These are phyloP conservation scores for Scyliorhinus canicula DNA, from an alignment of 2,797 vertebrate species.

Conservation along the genomic window DNA sequence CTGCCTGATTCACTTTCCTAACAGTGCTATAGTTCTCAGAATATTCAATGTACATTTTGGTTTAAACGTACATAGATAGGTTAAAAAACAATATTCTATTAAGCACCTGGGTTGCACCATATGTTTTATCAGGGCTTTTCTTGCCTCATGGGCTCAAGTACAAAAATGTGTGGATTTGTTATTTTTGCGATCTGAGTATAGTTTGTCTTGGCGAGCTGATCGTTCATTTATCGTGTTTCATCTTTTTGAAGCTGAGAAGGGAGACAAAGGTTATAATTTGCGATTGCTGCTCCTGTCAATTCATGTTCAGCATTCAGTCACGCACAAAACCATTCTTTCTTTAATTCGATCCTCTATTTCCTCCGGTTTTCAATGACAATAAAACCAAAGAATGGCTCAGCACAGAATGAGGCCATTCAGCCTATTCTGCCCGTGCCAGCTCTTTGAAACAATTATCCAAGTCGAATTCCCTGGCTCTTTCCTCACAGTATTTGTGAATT, in stretches of 20 bases:
- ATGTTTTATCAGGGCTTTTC: neutral
- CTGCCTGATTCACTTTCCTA: neutral
- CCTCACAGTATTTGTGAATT: neutral
- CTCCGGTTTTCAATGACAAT: neutral
- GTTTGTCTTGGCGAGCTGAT: neutral
- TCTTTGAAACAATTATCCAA: neutral
- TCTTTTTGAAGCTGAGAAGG: neutral
- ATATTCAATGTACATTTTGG: neutral
- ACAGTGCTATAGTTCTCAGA: neutral
- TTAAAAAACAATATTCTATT: neutral
- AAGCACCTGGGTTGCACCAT: neutral
- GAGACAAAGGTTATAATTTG: constrained; percentile 1
- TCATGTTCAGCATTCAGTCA: too few relatives aligned
- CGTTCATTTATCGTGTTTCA: neutral
- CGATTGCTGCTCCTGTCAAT: neutral
- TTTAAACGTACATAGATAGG: too few relatives aligned
- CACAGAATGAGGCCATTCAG: neutral
- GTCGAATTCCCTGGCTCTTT: neutral
- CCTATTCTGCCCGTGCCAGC: neutral
- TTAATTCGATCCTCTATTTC: neutral
- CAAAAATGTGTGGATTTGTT: neutral
- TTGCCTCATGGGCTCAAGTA: too few relatives aligned
- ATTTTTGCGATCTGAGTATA: neutral
- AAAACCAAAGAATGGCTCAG: neutral
- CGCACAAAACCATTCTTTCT: neutral